Base-by-base conservation (phyloP, 2,113 vertebrate species). In the Trogon melanurus region DNA sequence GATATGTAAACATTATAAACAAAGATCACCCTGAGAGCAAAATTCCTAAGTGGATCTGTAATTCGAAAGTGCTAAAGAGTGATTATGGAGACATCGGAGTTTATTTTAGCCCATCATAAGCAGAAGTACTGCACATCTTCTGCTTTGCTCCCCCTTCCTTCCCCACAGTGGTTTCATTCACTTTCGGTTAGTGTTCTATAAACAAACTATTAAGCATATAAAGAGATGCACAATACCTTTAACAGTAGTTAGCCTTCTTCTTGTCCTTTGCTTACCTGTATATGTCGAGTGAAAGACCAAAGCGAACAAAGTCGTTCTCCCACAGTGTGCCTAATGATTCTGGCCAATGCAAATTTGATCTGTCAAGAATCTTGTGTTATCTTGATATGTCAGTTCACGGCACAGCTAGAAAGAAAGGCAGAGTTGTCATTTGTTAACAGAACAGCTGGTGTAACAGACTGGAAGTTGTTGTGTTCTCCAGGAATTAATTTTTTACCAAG, bases 371-470 rank as follows among this genome's bases (percentile, higher is more conserved):
- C 38, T 36, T 54, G 53, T 62, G 23, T 83, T 90, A 22, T 74
- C 38, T 80, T 48, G 75, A 19, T 94, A 62, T 66, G 67, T 60
- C 85, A 72, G 76, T 86, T 93, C 57, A 89, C 0, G 2, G 44
- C 56, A 78, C 32, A 88, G 70, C 66, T 87, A 70, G 79, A 74
- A 85, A 88, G 74, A 88, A 83, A 74, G 85, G 26, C 11, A 10
- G 81, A 80, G 29, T 56, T 94, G 56, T 89, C 64, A 58, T 90
- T 95, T 79, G 71, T 53, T 70, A 96, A 36, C 50, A 32, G 87
- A 96, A 80, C 91, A 96, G 91, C 95, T 97, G 94, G 54, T 32
- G 12, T 38, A 76, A 80, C 89, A 76, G 82, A 30, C 67, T 91
- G 34, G 41, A 89, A 93, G 72, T 71, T 73, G 72, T 71, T 73